Conservation (phyloP, 1,140 invertebrate genomes). For the Pachypeltis micranthus region DNA sequence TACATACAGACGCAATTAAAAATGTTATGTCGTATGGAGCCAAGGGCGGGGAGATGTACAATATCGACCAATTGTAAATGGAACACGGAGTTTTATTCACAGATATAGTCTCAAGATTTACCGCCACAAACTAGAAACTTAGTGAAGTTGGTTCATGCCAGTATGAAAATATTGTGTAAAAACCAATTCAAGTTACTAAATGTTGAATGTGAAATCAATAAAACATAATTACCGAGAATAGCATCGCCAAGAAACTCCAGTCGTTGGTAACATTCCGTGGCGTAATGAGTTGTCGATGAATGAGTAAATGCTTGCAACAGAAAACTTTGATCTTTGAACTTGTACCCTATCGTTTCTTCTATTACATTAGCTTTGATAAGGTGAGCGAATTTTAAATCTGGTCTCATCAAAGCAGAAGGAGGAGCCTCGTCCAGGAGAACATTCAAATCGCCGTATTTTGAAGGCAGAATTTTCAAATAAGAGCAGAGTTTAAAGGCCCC, state of each 20-base stretch:
- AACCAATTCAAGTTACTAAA: too few species aligned
- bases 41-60: too few species aligned
- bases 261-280: constrained; percentile 94
- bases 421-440: constrained; percentile 5
- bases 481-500: constrained; percentile 10
- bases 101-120: too few species aligned
- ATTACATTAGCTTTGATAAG: constrained; percentile 40
- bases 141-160: too few species aligned
- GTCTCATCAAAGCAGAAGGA: neutral
- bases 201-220: too few species aligned
- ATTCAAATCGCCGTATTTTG: neutral
- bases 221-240: constrained; percentile 57
- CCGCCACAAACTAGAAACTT: too few species aligned
- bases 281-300: constrained; percentile 78
- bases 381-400: neutral
- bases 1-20: too few species aligned
- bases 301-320: constrained; percentile 91
- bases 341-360: constrained; percentile 73
- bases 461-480: constrained; percentile 3
- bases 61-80: too few species aligned
- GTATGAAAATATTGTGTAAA: too few species aligned
- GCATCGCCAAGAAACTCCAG: constrained; percentile 97
- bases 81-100: too few species aligned
- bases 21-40: too few species aligned
- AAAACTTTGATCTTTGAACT: constrained; percentile 72